phyloP scores from a whole-genome alignment of 2,797 vertebrate species.

The Pyrocephalus nanus region DNA sequence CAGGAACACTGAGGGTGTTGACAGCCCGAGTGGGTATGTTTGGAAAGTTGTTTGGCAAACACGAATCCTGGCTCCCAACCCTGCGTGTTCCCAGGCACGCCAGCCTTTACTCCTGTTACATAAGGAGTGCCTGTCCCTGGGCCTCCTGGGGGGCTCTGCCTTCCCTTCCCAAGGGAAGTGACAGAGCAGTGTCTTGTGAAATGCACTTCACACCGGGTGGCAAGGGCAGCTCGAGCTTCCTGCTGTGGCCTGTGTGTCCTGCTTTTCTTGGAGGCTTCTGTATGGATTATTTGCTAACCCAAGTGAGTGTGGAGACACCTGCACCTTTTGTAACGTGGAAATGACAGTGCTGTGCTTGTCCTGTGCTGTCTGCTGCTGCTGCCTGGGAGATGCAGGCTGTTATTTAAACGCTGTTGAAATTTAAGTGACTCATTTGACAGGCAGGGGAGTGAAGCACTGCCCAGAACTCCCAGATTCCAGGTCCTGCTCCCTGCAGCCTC shows the following conservation, averaged over 20 bases:
- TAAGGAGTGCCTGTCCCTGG: neutral
- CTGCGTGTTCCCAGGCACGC: neutral
- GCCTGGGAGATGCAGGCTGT: constrained; percentile 10
- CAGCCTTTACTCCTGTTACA: rapidly evolving
- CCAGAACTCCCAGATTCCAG: neutral
- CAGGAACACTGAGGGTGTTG: neutral
- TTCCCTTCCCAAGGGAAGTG: neutral
- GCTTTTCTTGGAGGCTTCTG: neutral
- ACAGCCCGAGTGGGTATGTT: neutral
- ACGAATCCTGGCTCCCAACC: neutral
- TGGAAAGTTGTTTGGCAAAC: neutral
- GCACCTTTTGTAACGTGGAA: neutral
- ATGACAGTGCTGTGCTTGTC: neutral
- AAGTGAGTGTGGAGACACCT: neutral
- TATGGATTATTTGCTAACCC: neutral
- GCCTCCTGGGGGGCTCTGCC: neutral
- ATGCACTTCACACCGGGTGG: neutral
- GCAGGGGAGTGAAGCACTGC: neutral
- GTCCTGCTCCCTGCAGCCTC: neutral
- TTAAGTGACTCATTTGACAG: constrained; percentile 6
- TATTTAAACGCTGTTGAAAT: neutral
- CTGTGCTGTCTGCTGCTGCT: neutral
- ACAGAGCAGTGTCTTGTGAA: neutral
- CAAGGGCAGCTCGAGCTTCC: neutral
- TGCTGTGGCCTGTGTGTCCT: neutral